A percentile compares a stretch with the other conserved stretches of the same genome.
These are phyloP conservation scores for Chironomus riparius DNA, from an alignment of 2,888 invertebrate species.

Conservation along the genomic window DNA sequence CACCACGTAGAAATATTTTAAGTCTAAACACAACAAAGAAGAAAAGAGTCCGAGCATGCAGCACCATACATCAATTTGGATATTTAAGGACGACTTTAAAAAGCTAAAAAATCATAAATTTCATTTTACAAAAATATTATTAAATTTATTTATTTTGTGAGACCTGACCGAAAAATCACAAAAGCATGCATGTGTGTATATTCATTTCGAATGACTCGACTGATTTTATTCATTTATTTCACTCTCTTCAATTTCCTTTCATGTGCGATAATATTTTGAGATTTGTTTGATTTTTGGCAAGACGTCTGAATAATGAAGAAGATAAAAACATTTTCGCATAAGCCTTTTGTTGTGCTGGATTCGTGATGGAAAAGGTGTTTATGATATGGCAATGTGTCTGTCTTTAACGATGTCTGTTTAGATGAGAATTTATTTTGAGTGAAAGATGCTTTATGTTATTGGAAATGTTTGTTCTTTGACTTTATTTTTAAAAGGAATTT, in stretches of 20 bases:
- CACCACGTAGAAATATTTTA: neutral
- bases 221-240: neutral
- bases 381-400: neutral
- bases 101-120: too few relatives aligned
- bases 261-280: constrained; percentile 19
- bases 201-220: constrained; percentile 4
- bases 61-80: too few relatives aligned
- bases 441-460: too few relatives aligned
- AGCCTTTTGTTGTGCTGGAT: neutral
- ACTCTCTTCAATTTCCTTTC: neutral
- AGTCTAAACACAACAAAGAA: too few relatives aligned
- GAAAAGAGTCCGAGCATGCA: too few relatives aligned
- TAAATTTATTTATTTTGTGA: too few relatives aligned
- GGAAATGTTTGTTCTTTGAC: too few relatives aligned
- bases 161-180: too few relatives aligned
- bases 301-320: constrained; percentile 3
- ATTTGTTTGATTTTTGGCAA: constrained; percentile 15
- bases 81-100: too few relatives aligned
- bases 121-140: too few relatives aligned
- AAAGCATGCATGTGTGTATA: neutral
- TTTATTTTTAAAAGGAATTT: too few relatives aligned
- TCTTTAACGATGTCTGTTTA: neutral
- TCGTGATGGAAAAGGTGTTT: neutral
- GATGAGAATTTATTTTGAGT: neutral
- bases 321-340: neutral